phyloP scores from a whole-genome alignment of 2,797 vertebrate genomes.

The Forpus xanthops region DNA sequence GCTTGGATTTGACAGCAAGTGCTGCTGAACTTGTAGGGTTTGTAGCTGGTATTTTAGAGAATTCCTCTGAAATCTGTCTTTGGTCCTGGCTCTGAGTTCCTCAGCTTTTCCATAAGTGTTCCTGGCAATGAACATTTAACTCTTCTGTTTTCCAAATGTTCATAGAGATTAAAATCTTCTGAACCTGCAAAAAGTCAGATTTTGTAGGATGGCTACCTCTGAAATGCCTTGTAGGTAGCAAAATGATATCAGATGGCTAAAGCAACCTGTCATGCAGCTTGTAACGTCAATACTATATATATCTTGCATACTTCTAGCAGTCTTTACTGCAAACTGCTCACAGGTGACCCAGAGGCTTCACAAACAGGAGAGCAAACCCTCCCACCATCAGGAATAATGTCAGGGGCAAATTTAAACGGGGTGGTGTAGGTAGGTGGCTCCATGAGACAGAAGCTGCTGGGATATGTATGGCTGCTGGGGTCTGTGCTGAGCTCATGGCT shows the following conservation, averaged over 20 bases:
- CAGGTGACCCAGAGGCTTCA: background rate
- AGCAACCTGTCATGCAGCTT: background rate
- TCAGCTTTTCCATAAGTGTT: background rate
- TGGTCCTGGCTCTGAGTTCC: background rate
- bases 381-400: background rate
- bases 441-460: fast-evolving
- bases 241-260: background rate
- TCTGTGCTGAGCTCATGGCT: fast-evolving
- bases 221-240: background rate
- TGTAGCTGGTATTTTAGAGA: slow-evolving; percentile 17
- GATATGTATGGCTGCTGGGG: background rate
- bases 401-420: background rate
- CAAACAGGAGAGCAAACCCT: background rate
- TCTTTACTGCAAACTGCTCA: background rate
- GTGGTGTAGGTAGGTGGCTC: background rate
- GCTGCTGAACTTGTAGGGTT: background rate
- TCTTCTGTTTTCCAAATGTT: background rate
- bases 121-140: slow-evolving; percentile 26
- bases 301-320: background rate
- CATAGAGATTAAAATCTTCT: background rate
- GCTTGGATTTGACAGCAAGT: slow-evolving; percentile 38
- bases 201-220: background rate
- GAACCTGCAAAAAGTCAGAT: background rate
- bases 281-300: background rate
- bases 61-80: slow-evolving; percentile 34